Conservation (phyloP, 2,797 vertebrate species). For the Chanos chanos region DNA sequence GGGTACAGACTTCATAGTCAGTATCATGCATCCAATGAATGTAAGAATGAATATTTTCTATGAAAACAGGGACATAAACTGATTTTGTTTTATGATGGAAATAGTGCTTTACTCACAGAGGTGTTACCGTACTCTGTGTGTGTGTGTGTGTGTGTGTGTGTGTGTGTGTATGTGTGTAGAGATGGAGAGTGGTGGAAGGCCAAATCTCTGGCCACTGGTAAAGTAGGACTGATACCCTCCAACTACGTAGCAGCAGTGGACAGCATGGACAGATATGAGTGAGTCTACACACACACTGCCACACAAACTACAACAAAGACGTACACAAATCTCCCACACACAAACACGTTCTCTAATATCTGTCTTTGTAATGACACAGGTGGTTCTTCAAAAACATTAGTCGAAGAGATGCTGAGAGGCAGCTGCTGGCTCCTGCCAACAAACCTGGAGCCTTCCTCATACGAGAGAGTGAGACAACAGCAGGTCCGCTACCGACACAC, state of each 20-base stretch:
- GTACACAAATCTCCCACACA: too few species aligned
- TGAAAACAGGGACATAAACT: too few species aligned
- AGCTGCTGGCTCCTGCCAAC: conserved; percentile 34
- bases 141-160: not conserved
- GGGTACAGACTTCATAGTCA: too few species aligned
- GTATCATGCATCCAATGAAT: too few species aligned
- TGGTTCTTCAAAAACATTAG: conserved; percentile 35
- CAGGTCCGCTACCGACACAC: conserved; percentile 14
- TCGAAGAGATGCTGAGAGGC: conserved; percentile 39
- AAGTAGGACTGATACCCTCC: conserved; percentile 88
- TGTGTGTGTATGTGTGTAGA: too few species aligned
- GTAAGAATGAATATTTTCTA: too few species aligned
- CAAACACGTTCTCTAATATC: too few species aligned
- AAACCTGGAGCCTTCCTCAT: conserved; percentile 41
- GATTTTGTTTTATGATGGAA: not conserved
- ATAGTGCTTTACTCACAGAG: not conserved
- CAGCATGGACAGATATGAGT: conserved; percentile 92
- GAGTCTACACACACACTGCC: conserved; percentile 22
- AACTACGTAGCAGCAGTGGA: conserved; percentile 87
- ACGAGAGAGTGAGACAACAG: conserved; percentile 38
- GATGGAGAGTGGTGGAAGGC: conserved; percentile 91
- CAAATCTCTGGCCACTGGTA: conserved; percentile 76
- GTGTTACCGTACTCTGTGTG: not conserved
- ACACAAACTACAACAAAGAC: too few species aligned
- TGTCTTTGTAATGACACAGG: conserved; percentile 1